Evolutionary conservation across 2,888 invertebrate genomes (phyloP), one percentile per base, ranked within the genome.

Genomic region (Ceramica pisi): DNA sequence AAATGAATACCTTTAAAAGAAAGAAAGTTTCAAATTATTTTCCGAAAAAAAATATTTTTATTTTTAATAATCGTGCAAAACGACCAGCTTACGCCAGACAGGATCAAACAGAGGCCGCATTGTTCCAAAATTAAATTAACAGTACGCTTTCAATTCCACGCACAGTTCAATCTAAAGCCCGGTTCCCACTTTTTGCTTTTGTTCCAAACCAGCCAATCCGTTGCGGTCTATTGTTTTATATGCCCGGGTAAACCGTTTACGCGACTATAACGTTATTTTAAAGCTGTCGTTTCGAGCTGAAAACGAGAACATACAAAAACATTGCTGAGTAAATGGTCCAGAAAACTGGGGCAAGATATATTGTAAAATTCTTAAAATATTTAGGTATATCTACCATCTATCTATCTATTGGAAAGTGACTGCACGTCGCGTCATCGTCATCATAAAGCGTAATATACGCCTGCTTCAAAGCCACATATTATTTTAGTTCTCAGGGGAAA

Each of bases 121-220:
- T 82, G 86, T 86, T 82, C 87, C 82, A 86, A 89, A 92, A 92
- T 92, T 92, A 90, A 92, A 92, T 93, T 93, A 92, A 69, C 81
- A 79, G 81, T 76, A 87, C 89, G 88, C 90, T 89, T 91, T 89
- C 91, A 90, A 90, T 91, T 89, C 84, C 87, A 88, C 82, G 78
- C 83, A 83, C 86, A 83, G 83, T 82, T 80, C 86, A 85, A 82
- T 84, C 78, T 74, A 77, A 83, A 83, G 67, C 71, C 41, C 62
- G 71, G 60, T 5, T 65, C 51, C 67, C 53, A 65, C 53, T 74
- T 84, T 83, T 78, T 77, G 46, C 64, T 73, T 75, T 80, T 86
- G 60, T 83, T 72, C 51, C 60, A 71, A 86, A 80, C 78, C 75
- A 72, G 60, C 73, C 73, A 80, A 80, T 75, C 62, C 56, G 75